Conservation (phyloP, 2,797 vertebrate genomes). For the Gallinago solitaria region DNA sequence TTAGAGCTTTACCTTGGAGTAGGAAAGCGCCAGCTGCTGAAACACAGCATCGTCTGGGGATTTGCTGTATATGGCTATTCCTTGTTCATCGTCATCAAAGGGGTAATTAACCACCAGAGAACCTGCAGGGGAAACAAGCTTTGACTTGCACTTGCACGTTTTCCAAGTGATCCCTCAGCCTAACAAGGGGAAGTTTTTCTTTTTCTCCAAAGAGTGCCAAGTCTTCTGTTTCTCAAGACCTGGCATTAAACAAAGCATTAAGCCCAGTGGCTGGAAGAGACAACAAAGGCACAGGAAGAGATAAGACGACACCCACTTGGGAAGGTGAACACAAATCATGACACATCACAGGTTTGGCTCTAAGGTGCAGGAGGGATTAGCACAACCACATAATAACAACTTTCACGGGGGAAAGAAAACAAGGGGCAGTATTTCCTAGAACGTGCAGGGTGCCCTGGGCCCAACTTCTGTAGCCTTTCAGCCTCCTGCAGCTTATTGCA, state of each 20-base stretch:
- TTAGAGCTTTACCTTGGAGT: slow-evolving; percentile 86
- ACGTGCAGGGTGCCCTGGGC: background rate
- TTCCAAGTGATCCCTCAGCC: background rate
- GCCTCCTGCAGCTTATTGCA: background rate
- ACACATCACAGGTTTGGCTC: background rate
- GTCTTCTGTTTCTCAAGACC: background rate
- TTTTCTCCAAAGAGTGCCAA: background rate
- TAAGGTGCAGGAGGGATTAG: background rate
- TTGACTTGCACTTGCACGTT: background rate
- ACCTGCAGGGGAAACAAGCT: slow-evolving; percentile 77
- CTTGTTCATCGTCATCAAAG: slow-evolving; percentile 87
- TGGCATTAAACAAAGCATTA: background rate
- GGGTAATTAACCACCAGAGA: slow-evolving; percentile 98
- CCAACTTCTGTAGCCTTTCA: background rate
- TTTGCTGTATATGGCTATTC: slow-evolving; percentile 82
- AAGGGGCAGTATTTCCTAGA: background rate
- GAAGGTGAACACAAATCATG: background rate
- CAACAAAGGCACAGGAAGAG: background rate
- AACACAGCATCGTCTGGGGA: slow-evolving; percentile 92
- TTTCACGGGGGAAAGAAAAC: background rate
- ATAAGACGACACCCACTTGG: background rate
- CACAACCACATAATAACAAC: background rate
- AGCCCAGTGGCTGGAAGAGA: background rate
- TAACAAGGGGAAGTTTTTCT: background rate
- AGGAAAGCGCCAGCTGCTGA: slow-evolving; percentile 87